Percentiles rank a stretch among this genome's conserved stretches.
Conservation (phyloP, 2,797 vertebrate species). For the Cossypha niveicapilla region DNA sequence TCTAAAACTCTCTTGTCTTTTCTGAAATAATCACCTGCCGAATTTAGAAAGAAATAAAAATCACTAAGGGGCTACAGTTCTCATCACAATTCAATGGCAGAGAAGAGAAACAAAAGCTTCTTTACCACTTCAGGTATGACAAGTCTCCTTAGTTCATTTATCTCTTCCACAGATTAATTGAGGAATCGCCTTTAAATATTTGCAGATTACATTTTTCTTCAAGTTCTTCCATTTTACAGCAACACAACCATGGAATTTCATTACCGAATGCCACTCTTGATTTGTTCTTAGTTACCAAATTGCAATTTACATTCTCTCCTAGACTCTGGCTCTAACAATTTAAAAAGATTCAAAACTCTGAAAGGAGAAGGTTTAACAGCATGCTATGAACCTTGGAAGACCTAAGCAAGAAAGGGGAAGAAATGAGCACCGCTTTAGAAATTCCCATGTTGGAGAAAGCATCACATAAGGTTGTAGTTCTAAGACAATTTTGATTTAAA, state of each 20-base stretch:
- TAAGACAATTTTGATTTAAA: background rate
- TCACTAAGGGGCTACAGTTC: background rate
- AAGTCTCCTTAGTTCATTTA: background rate
- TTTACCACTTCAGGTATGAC: background rate
- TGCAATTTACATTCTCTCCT: background rate
- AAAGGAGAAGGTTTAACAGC: background rate
- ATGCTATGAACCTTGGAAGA: background rate
- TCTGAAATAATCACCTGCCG: background rate
- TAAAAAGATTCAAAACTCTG: background rate
- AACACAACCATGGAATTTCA: background rate
- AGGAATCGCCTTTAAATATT: background rate
- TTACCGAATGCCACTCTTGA: background rate
- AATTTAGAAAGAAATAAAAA: background rate
- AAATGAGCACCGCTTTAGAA: background rate
- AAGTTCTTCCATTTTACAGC: background rate
- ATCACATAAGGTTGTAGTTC: background rate
- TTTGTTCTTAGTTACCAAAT: background rate
- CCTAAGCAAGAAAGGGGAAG: background rate
- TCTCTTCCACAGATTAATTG: background rate
- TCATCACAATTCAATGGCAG: background rate
- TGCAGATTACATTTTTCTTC: background rate
- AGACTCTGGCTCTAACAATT: background rate
- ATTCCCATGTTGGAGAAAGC: background rate
- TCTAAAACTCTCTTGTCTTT: background rate
- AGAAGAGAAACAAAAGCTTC: background rate